Percentiles rank a stretch among this genome's conserved stretches.
Conservation (phyloP, 2,888 invertebrate species). For the Drosophila paramelanica region DNA sequence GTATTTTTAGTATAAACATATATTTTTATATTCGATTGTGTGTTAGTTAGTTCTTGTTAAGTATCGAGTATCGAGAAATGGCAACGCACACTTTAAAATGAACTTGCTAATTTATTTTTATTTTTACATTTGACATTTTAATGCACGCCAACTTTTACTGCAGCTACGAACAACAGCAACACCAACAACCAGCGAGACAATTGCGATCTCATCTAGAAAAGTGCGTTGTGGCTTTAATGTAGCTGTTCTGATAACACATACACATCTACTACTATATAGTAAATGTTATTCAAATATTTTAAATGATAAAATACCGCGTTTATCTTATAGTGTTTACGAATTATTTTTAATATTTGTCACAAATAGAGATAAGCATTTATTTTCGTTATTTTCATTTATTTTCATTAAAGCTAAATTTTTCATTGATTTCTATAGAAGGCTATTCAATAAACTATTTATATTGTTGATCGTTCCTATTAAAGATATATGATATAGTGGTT, state of each 20-base stretch:
- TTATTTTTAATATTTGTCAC: not conserved
- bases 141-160: constrained; percentile 48
- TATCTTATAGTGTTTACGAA: not conserved
- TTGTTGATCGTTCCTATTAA: too few species aligned
- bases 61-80: constrained; percentile 39
- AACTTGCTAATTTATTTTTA: constrained; percentile 49
- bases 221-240: not conserved
- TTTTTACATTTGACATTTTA: constrained; percentile 72
- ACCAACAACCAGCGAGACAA: constrained; percentile 11
- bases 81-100: constrained; percentile 41
- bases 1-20: constrained; percentile 9
- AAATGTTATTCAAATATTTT: not conserved
- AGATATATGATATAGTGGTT: too few species aligned
- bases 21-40: constrained; percentile 6
- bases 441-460: too few species aligned
- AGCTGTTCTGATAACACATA: constrained; percentile 5
- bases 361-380: not conserved
- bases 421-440: too few species aligned
- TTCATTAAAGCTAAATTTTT: too few species aligned
- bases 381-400: too few species aligned
- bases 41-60: not conserved
- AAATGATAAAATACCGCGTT: not conserved
- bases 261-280: not conserved
- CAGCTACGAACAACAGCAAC: constrained; percentile 1
- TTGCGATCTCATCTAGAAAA: not conserved